These are phyloP conservation scores for Ennomos fuscantarius DNA, from an alignment of 2,888 invertebrate species.

Conservation along the genomic window DNA sequence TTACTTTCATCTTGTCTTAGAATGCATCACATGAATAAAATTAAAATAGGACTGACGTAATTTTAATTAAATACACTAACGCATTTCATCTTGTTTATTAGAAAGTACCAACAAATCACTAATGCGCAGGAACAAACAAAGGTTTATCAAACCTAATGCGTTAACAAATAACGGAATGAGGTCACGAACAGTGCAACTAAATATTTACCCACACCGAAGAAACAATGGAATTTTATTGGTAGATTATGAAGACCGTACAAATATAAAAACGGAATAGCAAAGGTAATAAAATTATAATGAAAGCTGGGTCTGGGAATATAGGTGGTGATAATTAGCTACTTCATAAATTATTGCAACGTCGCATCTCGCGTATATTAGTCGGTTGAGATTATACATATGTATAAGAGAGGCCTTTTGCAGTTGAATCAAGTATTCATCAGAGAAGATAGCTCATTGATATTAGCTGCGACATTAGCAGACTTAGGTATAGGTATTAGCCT, in stretches of 20 bases:
- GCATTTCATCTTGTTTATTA: conserved; percentile 2
- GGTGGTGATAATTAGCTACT: conserved; percentile 10
- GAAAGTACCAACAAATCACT: conserved; percentile 14
- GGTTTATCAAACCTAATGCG: conserved; percentile 45
- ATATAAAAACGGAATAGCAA: conserved; percentile 1
- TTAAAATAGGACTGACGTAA: too few relatives aligned
- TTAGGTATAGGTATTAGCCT: too few relatives aligned
- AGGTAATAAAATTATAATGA: conserved; percentile 7
- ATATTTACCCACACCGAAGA: conserved; percentile 46
- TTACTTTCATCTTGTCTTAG: too few relatives aligned
- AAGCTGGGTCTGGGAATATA: background rate
- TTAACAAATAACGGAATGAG: conserved; percentile 44
- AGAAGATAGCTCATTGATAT: too few relatives aligned
- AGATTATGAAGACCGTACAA: conserved; percentile 28
- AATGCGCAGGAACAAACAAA: conserved; percentile 43
- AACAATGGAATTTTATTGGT: conserved; percentile 50
- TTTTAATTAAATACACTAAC: conserved; percentile 22
- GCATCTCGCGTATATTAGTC: too few relatives aligned
- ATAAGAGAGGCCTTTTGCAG: too few relatives aligned
- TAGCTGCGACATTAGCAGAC: too few relatives aligned
- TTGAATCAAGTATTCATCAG: too few relatives aligned
- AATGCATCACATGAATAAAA: too few relatives aligned
- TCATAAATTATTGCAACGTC: background rate
- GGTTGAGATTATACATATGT: too few relatives aligned
- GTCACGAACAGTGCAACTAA: conserved; percentile 52